phyloP scores from a whole-genome alignment of 2,113 vertebrate species.

The Mormoops blainvillei region DNA sequence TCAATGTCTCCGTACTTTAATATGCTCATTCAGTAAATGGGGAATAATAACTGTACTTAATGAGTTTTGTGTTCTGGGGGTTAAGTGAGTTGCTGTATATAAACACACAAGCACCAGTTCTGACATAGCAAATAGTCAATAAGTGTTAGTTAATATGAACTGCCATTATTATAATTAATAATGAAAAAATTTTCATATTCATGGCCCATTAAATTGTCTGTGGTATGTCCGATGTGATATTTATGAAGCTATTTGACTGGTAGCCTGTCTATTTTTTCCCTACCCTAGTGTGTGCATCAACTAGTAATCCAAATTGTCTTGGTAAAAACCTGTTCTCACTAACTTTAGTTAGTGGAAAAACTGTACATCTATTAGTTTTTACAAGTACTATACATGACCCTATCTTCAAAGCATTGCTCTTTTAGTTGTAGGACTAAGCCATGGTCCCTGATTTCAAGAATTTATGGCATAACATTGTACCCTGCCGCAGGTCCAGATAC shows the following conservation, averaged over 20 bases:
- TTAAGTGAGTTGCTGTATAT: neutral
- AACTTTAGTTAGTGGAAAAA: neutral
- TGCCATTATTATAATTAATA: neutral
- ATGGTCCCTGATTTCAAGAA: neutral
- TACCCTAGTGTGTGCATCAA: neutral
- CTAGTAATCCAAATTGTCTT: neutral
- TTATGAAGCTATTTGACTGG: neutral
- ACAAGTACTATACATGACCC: neutral
- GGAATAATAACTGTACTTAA: neutral
- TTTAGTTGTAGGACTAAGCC: neutral
- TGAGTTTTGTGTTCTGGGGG: neutral
- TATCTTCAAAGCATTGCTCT: neutral
- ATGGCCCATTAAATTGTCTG: neutral
- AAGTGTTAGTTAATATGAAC: neutral
- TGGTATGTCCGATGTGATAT: neutral
- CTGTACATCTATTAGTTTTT: neutral
- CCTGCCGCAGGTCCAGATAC: neutral
- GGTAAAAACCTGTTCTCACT: neutral
- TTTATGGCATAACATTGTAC: conserved; percentile 16
- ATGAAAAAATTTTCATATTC: neutral
- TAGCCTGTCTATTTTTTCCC: neutral
- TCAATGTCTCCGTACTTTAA: neutral
- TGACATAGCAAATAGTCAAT: neutral
- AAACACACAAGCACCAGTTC: neutral
- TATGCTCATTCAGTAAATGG: neutral